Evolutionary conservation across 2,888 invertebrate genomes (phyloP).

Genomic region (Plagodis dolabraria): DNA sequence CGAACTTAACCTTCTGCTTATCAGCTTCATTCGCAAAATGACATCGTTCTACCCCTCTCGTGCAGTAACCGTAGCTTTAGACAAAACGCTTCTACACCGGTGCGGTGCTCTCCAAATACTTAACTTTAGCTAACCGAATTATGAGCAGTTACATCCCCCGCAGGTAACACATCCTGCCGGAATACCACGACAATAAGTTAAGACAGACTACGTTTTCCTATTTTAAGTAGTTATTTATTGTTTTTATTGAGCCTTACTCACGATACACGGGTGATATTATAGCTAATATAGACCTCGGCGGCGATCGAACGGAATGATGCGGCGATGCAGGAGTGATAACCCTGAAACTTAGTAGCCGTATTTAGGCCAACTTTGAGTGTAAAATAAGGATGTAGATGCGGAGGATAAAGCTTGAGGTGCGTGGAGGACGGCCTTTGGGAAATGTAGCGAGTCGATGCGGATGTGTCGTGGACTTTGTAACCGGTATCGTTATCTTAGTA

Average conservation of each 20-base stretch:
- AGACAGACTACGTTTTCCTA: conserved; percentile 44
- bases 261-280: conserved; percentile 48
- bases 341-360: conserved; percentile 51
- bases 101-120: conserved; percentile 6
- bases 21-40: neutral
- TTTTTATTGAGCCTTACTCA: conserved; percentile 53
- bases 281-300: conserved; percentile 42
- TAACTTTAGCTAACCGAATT: conserved; percentile 37
- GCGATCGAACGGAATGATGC: conserved; percentile 39
- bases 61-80: conserved; percentile 4
- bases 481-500: conserved; percentile 30
- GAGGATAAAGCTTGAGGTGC: conserved; percentile 4
- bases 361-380: conserved; percentile 62
- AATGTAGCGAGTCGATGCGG: neutral
- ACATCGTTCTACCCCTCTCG: conserved; percentile 6
- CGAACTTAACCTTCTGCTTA: neutral
- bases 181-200: conserved; percentile 38
- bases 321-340: conserved; percentile 41
- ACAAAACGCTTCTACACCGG: conserved; percentile 4
- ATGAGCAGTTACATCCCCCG: conserved; percentile 40
- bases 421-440: neutral
- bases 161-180: conserved; percentile 39
- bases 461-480: conserved; percentile 21
- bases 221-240: conserved; percentile 52
- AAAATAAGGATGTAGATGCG: conserved; percentile 37